These are phyloP conservation scores for Triplophysa tibetana DNA, from an alignment of 2,113 vertebrate genomes.

Conservation along the genomic window DNA sequence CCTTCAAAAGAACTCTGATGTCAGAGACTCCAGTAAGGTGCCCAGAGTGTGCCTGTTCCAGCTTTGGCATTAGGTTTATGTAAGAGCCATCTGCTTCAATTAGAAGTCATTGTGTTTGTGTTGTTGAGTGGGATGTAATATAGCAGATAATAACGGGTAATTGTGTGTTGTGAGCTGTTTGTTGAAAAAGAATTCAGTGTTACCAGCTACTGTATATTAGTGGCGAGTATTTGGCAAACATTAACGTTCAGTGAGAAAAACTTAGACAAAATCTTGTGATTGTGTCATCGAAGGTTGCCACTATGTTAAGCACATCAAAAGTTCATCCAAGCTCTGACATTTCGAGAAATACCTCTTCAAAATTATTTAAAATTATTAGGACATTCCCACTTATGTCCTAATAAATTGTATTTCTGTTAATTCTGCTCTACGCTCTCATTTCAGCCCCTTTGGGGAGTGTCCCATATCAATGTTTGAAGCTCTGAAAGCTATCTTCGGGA, in stretches of 20 bases:
- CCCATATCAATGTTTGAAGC: too few relatives aligned
- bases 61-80: conserved; percentile 33
- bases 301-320: background rate
- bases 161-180: conserved; percentile 46
- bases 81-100: conserved; percentile 55
- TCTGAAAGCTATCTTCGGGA: too few relatives aligned
- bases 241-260: conserved; percentile 19
- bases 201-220: conserved; percentile 30
- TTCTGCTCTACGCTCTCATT: too few relatives aligned
- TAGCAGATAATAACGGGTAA: conserved; percentile 47
- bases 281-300: background rate
- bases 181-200: conserved; percentile 27
- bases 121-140: conserved; percentile 45
- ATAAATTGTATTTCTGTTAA: too few relatives aligned
- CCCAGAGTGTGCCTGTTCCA: conserved; percentile 38
- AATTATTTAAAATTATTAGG: too few relatives aligned
- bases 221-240: conserved; percentile 15
- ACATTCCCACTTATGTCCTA: too few relatives aligned
- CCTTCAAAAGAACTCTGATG: conserved; percentile 35
- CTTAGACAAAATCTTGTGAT: background rate
- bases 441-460: too few relatives aligned
- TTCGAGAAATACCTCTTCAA: too few relatives aligned
- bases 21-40: conserved; percentile 32
- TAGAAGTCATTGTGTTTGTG: conserved; percentile 47
- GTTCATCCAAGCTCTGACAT: too few relatives aligned